Evolutionary conservation across 2,888 invertebrate genomes (phyloP).

Genomic region (Spisula solida): DNA sequence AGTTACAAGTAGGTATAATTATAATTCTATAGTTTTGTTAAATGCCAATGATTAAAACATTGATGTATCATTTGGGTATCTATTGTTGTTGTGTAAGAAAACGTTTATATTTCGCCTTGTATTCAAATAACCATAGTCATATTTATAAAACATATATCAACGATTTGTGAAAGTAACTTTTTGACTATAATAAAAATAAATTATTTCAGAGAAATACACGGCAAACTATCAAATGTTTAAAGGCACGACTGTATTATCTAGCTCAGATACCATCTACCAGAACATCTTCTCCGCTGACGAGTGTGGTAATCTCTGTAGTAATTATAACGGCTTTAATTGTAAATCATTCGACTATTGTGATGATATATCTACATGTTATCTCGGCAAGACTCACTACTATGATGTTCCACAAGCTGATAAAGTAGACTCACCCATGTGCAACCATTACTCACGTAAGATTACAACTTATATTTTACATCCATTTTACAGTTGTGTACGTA

Average conservation of each 20-base stretch:
- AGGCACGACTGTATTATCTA: conserved; percentile 76
- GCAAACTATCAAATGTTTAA: conserved; percentile 66
- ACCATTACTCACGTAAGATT: conserved; percentile 81
- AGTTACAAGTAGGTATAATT: too few species aligned
- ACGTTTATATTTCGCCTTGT: too few species aligned
- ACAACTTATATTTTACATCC: neutral
- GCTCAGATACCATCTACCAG: conserved; percentile 79
- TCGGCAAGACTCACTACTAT: conserved; percentile 77
- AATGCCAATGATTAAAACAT: too few species aligned
- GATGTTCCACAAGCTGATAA: conserved; percentile 76
- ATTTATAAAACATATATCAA: too few species aligned
- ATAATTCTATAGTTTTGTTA: too few species aligned
- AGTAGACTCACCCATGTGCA: conserved; percentile 74
- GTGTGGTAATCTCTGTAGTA: conserved; percentile 79
- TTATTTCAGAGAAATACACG: conserved; percentile 39
- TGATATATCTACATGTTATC: conserved; percentile 78
- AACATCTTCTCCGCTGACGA: conserved; percentile 75
- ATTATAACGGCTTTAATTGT: conserved; percentile 78
- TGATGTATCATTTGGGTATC: too few species aligned
- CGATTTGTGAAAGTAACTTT: too few species aligned
- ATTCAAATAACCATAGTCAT: too few species aligned
- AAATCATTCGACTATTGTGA: conserved; percentile 82
- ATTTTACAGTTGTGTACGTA: too few species aligned
- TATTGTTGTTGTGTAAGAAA: too few species aligned
- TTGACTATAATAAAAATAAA: too few species aligned